Evolutionary conservation across 2,113 vertebrate genomes (phyloP).

Genomic region (Aix galericulata): DNA sequence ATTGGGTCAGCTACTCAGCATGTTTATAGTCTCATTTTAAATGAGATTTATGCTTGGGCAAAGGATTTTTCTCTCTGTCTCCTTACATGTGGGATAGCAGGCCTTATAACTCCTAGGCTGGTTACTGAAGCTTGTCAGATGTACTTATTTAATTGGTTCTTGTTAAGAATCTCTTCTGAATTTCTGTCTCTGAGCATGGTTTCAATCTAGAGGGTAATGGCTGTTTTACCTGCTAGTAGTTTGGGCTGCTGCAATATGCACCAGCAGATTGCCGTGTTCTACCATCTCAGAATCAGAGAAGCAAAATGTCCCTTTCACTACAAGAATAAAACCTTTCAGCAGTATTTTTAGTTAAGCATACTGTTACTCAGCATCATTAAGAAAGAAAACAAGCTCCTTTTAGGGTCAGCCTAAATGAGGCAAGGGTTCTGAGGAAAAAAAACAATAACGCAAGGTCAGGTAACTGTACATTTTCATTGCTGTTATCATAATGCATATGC

Average conservation of each 20-base stretch:
- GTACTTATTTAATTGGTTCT: not conserved
- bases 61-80: not conserved
- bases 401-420: not conserved
- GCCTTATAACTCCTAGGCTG: not conserved
- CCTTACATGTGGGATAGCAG: not conserved
- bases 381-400: not conserved
- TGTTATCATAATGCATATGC: not conserved
- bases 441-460: not conserved
- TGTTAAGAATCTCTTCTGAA: not conserved
- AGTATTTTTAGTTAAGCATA: not conserved
- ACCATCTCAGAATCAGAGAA: not conserved
- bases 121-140: not conserved
- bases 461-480: not conserved
- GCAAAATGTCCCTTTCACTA: not conserved
- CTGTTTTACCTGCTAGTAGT: not conserved
- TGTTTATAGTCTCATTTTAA: conserved; percentile 14
- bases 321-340: not conserved
- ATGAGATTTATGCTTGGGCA: not conserved
- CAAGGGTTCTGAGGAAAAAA: not conserved
- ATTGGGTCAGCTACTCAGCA: not conserved
- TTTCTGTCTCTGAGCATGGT: not conserved
- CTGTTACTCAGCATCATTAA: not conserved
- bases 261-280: not conserved
- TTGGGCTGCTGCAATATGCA: not conserved
- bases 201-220: not conserved